phyloP scores from a whole-genome alignment of 1,140 invertebrate species.

The Condylostylus longicornis region DNA sequence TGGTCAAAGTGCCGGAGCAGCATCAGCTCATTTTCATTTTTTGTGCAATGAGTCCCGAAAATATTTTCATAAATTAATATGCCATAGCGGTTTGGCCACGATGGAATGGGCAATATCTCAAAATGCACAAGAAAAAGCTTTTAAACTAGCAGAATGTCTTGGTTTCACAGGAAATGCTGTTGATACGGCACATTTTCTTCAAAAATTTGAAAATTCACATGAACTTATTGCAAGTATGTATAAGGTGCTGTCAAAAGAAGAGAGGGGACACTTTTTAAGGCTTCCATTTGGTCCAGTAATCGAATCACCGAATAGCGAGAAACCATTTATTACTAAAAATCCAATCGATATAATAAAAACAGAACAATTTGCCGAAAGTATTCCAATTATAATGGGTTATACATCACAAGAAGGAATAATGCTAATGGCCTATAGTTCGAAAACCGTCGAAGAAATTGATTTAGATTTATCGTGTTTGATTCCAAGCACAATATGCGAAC shows the following conservation, averaged over 20 bases:
- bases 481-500: constrained; percentile 10
- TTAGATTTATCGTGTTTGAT: constrained; percentile 12
- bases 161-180: constrained; percentile 22
- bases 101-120: constrained; percentile 24
- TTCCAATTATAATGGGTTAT: constrained; percentile 33
- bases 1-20: constrained; percentile 34
- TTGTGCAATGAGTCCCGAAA: constrained; percentile 34
- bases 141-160: constrained; percentile 14
- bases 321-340: constrained; percentile 18
- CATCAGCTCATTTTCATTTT: constrained; percentile 38
- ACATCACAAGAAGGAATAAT: constrained; percentile 25
- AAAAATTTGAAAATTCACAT: constrained; percentile 14
- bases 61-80: constrained; percentile 31
- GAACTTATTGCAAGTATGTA: constrained; percentile 37
- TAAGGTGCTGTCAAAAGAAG: constrained; percentile 14
- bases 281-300: constrained; percentile 20
- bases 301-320: constrained; percentile 19
- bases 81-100: constrained; percentile 38
- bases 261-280: constrained; percentile 11
- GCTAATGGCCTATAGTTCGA: constrained; percentile 6
- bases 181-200: constrained; percentile 15
- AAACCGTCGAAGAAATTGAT: constrained; percentile 18
- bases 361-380: constrained; percentile 27
- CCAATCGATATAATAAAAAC: constrained; percentile 12
- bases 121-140: constrained; percentile 13